These are phyloP conservation scores for Neomicropteryx cornuta DNA, from an alignment of 1,140 invertebrate species.

Conservation along the genomic window DNA sequence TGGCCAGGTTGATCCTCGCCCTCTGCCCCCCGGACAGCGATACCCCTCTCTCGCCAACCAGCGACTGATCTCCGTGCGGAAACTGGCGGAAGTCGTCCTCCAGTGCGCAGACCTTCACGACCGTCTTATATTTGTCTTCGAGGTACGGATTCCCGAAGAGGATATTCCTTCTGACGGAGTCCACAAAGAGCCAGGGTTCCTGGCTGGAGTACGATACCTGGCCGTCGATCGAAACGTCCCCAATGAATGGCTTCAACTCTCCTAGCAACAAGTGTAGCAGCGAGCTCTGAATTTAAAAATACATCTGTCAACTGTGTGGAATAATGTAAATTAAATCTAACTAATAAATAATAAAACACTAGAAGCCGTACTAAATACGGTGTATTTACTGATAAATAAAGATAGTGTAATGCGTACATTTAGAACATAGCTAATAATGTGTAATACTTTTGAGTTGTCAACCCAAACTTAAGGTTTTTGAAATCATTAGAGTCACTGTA, in stretches of 20 bases:
- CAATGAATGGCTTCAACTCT: slow-evolving; percentile 53
- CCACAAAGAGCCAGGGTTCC: slow-evolving; percentile 67
- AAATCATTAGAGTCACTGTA: no score
- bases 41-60: slow-evolving; percentile 74
- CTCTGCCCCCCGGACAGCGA: slow-evolving; percentile 70
- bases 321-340: no score
- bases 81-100: slow-evolving; percentile 58
- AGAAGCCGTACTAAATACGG: no score
- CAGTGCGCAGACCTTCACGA: slow-evolving; percentile 46
- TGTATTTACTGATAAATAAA: no score
- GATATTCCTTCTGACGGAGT: slow-evolving; percentile 65
- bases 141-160: slow-evolving; percentile 65
- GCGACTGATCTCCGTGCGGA: slow-evolving; percentile 59
- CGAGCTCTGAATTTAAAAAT: slow-evolving; percentile 45
- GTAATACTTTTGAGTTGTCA: no score
- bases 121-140: slow-evolving; percentile 53
- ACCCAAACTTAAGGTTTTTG: no score
- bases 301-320: no score
- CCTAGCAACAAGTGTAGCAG: slow-evolving; percentile 60
- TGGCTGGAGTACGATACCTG: slow-evolving; percentile 62
- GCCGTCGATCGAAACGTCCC: slow-evolving; percentile 48
- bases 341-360: no score
- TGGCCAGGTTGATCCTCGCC: slow-evolving; percentile 48
- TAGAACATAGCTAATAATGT: no score
- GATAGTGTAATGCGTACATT: no score